Evolutionary conservation across 2,113 vertebrate species (phyloP), one percentile per base, ranked within the genome.

Genomic region (Plotosus lineatus): DNA sequence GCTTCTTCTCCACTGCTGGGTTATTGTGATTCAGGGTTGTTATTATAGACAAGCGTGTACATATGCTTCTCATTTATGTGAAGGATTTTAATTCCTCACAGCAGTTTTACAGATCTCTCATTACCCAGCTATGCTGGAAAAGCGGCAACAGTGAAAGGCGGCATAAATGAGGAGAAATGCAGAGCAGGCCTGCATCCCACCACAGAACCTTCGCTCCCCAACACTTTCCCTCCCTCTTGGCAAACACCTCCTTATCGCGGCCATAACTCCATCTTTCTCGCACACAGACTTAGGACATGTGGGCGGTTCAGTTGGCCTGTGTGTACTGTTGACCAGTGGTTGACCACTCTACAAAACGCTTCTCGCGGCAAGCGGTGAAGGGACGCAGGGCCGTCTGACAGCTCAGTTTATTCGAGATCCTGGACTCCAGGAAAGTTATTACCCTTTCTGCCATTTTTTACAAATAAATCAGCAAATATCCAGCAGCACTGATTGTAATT

Each of bases 31-130:
- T 94, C 78, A 40, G 79, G 84, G 91, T 90, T 91, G 93, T 92
- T 91, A 91, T 92, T 95, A 94, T 93, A 91, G 92, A 94, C 93
- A 94, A 95, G 94, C 90, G 88, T 92, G 92, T 93, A 91, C 94
- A 95, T 93, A 94, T 96, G 94, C 95, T 95, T 94, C 93, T 84
- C 83, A 82, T 90, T 90, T 86, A 82, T 77, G 77, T 81, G 71
- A 78, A 86, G 85, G 84, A 82, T 82, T 88, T 89, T 87, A 88
- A 90, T 87, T 86, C 81, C 84, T 85, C 84, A 82, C 94, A 95
- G 91, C 92, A 94, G 88, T 90, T 93, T 83, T 94, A 90, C 93
- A 91, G 93, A 92, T 92, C 92, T 94, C 93, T 95, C 94, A 95
- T 96, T 95, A 89, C 83, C 40, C 81, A 85, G 81, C 86, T 79